A percentile compares a stretch with the other conserved stretches of the same genome.
These are phyloP conservation scores for Eleutherodactylus coqui DNA, from an alignment of 2,797 vertebrate genomes.

Conservation along the genomic window DNA sequence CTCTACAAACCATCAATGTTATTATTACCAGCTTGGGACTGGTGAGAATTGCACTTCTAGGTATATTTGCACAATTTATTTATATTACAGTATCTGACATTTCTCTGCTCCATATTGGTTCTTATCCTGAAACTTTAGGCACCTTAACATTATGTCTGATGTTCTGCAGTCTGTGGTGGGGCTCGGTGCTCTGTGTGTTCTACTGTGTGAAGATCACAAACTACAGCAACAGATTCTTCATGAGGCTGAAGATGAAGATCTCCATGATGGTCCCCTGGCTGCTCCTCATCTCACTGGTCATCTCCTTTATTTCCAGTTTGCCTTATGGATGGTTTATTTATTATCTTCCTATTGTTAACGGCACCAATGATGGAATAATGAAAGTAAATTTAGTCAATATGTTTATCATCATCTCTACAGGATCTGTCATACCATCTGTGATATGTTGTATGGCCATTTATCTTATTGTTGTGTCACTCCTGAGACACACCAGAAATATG, in stretches of 20 bases:
- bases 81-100: no score
- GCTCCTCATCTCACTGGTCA: no score
- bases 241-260: slow-evolving; percentile 69
- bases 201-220: slow-evolving; percentile 64
- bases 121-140: no score
- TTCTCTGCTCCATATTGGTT: no score
- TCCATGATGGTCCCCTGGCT: slow-evolving; percentile 53
- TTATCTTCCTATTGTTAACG: not conserved
- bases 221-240: slow-evolving; percentile 65
- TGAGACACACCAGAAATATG: not conserved
- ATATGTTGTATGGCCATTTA: not conserved
- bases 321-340: not conserved
- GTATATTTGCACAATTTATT: no score
- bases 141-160: no score
- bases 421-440: not conserved
- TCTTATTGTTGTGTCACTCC: not conserved
- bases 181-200: slow-evolving; percentile 44
- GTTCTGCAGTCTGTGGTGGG: slow-evolving; percentile 60
- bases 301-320: slow-evolving; percentile 38
- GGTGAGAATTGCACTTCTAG: no score
- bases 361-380: not conserved
- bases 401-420: no score
- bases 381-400: not conserved
- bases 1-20: no score
- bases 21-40: no score